Evolutionary conservation across 2,113 vertebrate genomes (phyloP), one percentile per base, ranked within the genome.

Genomic region (Chaetodon trifascialis): DNA sequence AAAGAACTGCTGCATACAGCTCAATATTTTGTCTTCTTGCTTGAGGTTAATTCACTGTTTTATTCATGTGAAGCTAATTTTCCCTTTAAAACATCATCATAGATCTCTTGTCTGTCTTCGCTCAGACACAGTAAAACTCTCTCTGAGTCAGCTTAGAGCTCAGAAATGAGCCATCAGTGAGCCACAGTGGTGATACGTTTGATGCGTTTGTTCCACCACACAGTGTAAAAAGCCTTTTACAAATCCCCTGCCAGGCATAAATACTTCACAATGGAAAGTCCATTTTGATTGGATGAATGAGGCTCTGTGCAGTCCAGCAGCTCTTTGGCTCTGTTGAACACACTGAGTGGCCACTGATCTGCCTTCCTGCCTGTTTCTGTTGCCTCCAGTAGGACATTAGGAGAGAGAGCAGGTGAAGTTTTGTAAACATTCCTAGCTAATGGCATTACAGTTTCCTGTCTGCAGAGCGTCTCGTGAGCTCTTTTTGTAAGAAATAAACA

Each of bases 371-470:
- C n/a, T 64, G 59, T n/a, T 56, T 36, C 54, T 62, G 10, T 77
- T 56, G 51, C 52, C 38, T 84, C 77, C 86, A 87, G 85, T 79
- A 83, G 36, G 21, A 25, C 58, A 25, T 30, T 30, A 30, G 30
- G 36, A 73, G 11, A 60, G 66, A 23, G 66, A 38, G 40, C 56
- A 42, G 30, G 47, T 58, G 34, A 67, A 86, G 68, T 7, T 42
- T 19, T 54, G 70, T 82, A 84, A 89, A 82, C 76, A 81, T 73
- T 79, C 44, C 70, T 70, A 30, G 47, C 49, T 79, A 80, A 86
- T 82, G 72, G 30, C 66, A 47, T 47, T 69, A 38, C 81, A 73
- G 60, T 86, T 91, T 92, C 79, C 88, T 89, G 71, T 52, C 82
- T 81, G 46, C 64, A 17, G 38, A 67, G 38, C 21, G 38, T 63